Base-by-base conservation (phyloP, 2,888 invertebrate genomes). In the Eudemis profundana region DNA sequence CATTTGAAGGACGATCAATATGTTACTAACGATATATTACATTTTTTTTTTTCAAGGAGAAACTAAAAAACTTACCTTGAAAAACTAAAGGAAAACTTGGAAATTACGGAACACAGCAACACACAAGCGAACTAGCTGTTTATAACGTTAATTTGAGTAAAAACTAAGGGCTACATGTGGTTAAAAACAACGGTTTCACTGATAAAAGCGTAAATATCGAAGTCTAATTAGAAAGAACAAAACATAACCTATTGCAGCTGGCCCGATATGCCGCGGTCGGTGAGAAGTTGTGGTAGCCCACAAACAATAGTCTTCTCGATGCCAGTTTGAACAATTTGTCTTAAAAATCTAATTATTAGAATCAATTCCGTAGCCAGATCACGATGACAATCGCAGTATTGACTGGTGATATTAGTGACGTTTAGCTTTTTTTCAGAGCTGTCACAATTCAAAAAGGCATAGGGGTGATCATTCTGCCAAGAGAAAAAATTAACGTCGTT, bases 281-380 rank as follows among this genome's bases (percentile, higher is more conserved):
- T 33, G 86, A 84, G 70, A 85, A 85, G 69, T 78, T 84, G 77
- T 86, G 86, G 78, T 84, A 76, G 61, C 89, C 85, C 75, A 89
- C 79, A 66, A 87, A 73, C 54, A 89, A 62, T 46, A 89, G 50
- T 73, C 85, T 83, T 82, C 85, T 84, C 53, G 88, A 86, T 87
- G 90, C 90, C 90, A 91, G 90, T 82, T 90, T 91, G 90, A 73
- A 70, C 19, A 71, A 54, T 72, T 76, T 62, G 36, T 69, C 50
- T 59, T 23, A 51, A 61, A 64, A 63, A 50, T 61, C 49, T 56
- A 61, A 56, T 17, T 54, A 54, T 53, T 50, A 56, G 33, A 50
- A 21, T 27, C 40, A 40, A 42, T 61, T 50, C 21, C 56, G 61
- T 49, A 17, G 50, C n/a, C 23, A 33, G 49, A 56, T n/a, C 21